Base-by-base conservation (phyloP, 2,113 vertebrate species). In the Callionymus lyra region DNA sequence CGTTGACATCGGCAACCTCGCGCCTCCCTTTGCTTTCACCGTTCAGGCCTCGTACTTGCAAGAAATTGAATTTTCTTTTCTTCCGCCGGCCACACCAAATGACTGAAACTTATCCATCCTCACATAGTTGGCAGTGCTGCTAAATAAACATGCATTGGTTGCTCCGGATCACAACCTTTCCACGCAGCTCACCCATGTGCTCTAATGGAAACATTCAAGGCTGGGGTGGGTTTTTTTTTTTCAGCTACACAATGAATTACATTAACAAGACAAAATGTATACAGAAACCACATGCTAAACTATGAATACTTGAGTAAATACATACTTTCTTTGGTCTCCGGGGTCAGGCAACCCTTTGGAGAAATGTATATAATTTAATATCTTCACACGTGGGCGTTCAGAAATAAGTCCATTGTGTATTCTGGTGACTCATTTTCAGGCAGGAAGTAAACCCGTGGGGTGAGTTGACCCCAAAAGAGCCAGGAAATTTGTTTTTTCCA, bases 391-490 rank as follows among this genome's bases (percentile, higher is more conserved):
- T 65, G 70, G 74, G 61, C 50, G 50, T 61, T 63, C 45, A 56
- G 63, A 74, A 82, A 79, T 70, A 59, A 77, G 73, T 83, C 76
- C 65, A 70, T 68, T 82, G 83, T 86, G 82, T 80, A 80, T 87
- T 82, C 72, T 58, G 70, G 77, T 76, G 72, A 80, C 81, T 84
- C 77, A 69, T 85, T 85, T 84, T 79, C 74, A 70, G 55, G 34
- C 58, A 77, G 81, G 79, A 79, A 80, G 77, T 77, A 71, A 59
- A 78, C 80, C 85, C 59, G 48, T 45, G 81, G 86, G 86, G 88
- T 89, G 84, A 84, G 68, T 53, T 86, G 88, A 90, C 90, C 88
- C 86, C 79, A 80, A 76, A 75, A 74, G 61, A 70, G 72, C 63
- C 74, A 78, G 80, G 80, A 83, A 80, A 83, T 93, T 85, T 88